Base-by-base conservation (phyloP, 2,797 vertebrate species). In the Mormyrus proboscirostris region DNA sequence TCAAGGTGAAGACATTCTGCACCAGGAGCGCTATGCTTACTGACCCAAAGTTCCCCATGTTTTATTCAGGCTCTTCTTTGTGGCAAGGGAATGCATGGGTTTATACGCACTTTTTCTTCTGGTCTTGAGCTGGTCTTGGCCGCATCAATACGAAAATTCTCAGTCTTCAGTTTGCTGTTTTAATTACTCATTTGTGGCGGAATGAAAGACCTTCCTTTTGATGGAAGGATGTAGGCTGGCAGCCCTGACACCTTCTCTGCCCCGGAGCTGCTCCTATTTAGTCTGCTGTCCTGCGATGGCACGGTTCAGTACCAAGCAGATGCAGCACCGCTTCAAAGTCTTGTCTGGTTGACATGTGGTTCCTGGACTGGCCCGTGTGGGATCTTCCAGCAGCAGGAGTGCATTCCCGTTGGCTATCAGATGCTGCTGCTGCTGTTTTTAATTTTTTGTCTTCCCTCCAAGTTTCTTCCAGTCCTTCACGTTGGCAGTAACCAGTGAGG, bases 21-120 rank as follows among this genome's bases (percentile, higher is more conserved):
- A 19, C 33, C 38, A 19, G 38, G 83, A 88, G 44, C 44, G 14
- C n/a, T 57, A 91, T 38, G 83, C 47, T 90, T 88, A 91, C 90
- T 76, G 7, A 73, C 55, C 10, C 41, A 41, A 90, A 84, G 82
- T 86, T 53, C 2, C 7, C 57, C 57, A 62, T 38, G 53, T 87
- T 73, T 90, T 90, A 29, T 33, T 73, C 65, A 14, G 65, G 29
- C 65, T 73, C 10, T 69, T 12, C 25, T 25, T 33, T 73, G 65
- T 73, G 29, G 65, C 25, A 33, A 22, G 1, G 65, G 3, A 33
- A 22, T 29, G 2, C 29, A 4, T 73, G 12, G 65, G 10, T 89
- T 88, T 84, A 65, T 89, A 44, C 82, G 7, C 0, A 57, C 76
- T 57, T 62, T n/a, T 22, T 55, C 76, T 85, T n/a, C n/a, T 51